Percentiles rank a stretch among this genome's conserved stretches.
Conservation (phyloP, 2,888 invertebrate species). For the Eupithecia tripunctaria region DNA sequence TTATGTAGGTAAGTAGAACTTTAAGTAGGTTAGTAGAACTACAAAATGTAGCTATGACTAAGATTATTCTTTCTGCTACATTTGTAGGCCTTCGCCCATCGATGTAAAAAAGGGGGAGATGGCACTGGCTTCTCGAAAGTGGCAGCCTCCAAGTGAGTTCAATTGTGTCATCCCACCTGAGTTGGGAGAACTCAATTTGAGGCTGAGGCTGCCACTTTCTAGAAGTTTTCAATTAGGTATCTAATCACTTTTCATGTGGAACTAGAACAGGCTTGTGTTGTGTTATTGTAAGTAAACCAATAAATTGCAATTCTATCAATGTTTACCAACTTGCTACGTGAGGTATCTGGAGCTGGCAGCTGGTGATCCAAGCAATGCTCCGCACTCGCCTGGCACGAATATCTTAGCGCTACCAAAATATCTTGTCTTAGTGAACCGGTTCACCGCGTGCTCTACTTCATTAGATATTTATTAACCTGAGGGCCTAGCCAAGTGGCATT, state of each 20-base stretch:
- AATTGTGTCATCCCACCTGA: too few relatives aligned
- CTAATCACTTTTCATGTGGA: not conserved
- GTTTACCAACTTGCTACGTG: not conserved
- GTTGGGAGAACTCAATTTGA: too few relatives aligned
- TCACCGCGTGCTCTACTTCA: not conserved
- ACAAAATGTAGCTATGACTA: too few relatives aligned
- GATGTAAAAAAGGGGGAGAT: too few relatives aligned
- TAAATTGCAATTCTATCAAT: not conserved
- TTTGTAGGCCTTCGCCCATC: not conserved
- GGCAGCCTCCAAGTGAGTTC: too few relatives aligned
- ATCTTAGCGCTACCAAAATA: conserved; percentile 10
- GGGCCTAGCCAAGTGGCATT: too few relatives aligned
- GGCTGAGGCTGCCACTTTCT: too few relatives aligned
- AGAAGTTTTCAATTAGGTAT: not conserved
- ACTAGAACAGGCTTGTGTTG: not conserved
- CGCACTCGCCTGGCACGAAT: not conserved
- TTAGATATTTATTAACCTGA: not conserved
- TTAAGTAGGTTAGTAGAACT: too few relatives aligned
- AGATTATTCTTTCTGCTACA: too few relatives aligned
- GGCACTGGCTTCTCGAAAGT: too few relatives aligned
- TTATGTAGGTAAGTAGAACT: too few relatives aligned
- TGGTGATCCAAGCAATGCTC: conserved; percentile 5
- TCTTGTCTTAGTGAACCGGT: not conserved
- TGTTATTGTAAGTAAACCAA: not conserved
- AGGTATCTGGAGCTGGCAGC: not conserved